Evolutionary conservation across 2,888 invertebrate species (phyloP).

Genomic region (Drosophila picticornis): DNA sequence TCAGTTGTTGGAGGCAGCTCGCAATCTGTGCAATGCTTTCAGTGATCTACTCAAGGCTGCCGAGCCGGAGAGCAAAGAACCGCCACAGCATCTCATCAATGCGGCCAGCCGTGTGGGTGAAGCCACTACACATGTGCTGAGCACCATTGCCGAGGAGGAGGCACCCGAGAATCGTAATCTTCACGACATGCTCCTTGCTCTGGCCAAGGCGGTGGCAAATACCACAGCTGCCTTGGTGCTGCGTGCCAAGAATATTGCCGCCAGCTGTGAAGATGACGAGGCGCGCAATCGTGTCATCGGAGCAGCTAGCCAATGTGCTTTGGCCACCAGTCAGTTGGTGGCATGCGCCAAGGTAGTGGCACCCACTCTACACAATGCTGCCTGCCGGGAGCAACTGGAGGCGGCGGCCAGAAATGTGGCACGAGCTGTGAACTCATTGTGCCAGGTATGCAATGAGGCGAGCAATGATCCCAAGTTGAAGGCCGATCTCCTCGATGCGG

Average conservation of each 20-base stretch:
- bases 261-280: conserved; percentile 90
- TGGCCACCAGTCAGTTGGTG: conserved; percentile 98
- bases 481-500: conserved; percentile 92
- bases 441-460: conserved; percentile 92
- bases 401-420: conserved; percentile 97
- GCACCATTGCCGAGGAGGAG: conserved; percentile 97
- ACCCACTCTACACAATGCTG: conserved; percentile 92
- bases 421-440: conserved; percentile 94
- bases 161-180: conserved; percentile 93
- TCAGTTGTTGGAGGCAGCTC: conserved; percentile 95
- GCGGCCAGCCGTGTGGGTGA: conserved; percentile 99
- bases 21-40: conserved; percentile 96
- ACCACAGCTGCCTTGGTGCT: conserved; percentile 98
- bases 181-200: conserved; percentile 95
- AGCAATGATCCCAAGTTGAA: conserved; percentile 89
- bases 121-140: conserved; percentile 96
- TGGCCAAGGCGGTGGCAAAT: conserved; percentile 99
- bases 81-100: conserved; percentile 95
- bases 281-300: conserved; percentile 90
- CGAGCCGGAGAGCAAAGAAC: conserved; percentile 97
- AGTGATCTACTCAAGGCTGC: conserved; percentile 97
- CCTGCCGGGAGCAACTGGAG: conserved; percentile 95
- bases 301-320: conserved; percentile 97
- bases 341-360: conserved; percentile 98
- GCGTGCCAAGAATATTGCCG: conserved; percentile 98